Percentiles rank a stretch among this genome's conserved stretches.
Conservation (phyloP, 2,113 vertebrate genomes). For the Amblyornis subalaris region DNA sequence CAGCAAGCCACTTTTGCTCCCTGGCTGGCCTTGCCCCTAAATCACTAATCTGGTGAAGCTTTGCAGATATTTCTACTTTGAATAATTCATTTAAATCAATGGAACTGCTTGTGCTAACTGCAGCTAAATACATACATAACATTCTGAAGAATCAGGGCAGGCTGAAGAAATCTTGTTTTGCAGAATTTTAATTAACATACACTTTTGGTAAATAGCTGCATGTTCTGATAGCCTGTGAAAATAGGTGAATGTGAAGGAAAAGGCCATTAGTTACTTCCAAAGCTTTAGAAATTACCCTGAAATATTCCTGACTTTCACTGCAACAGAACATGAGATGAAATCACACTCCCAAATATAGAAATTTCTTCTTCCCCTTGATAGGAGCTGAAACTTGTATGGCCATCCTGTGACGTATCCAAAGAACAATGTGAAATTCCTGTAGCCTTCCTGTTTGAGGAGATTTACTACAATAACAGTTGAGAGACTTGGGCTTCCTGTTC, state of each 20-base stretch:
- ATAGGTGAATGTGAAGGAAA: background rate
- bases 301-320: background rate
- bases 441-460: conserved; percentile 30
- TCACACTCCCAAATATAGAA: background rate
- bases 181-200: background rate
- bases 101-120: background rate
- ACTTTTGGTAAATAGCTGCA: background rate
- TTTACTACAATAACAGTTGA: background rate
- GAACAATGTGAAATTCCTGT: background rate
- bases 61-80: background rate
- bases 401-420: background rate
- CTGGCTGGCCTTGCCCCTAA: background rate
- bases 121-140: background rate
- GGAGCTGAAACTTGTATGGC: background rate
- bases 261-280: background rate
- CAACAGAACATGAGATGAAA: background rate
- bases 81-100: background rate
- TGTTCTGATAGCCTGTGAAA: background rate
- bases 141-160: background rate
- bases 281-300: background rate
- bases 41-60: background rate
- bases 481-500: background rate
- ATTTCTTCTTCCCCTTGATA: background rate
- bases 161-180: background rate
- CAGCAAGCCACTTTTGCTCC: background rate